Percentiles rank a stretch among this genome's conserved stretches.
These are phyloP conservation scores for Pogonocherus hispidulus DNA, from an alignment of 2,888 invertebrate genomes.

Conservation along the genomic window DNA sequence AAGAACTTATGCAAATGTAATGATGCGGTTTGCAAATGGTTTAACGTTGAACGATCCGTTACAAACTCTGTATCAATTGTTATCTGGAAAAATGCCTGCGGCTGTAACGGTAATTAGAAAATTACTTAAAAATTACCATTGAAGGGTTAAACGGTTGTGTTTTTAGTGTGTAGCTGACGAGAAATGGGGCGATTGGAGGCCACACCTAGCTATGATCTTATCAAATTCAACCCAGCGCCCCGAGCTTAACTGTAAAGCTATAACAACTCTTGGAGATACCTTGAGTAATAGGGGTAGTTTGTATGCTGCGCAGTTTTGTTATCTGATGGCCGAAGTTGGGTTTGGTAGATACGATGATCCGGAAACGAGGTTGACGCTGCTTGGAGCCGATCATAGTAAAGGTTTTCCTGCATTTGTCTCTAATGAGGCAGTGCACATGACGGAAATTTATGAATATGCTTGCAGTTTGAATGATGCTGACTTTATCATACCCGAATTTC, in stretches of 20 bases:
- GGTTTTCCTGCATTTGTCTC: conserved; percentile 79
- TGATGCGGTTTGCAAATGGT: conserved; percentile 90
- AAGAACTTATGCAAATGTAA: conserved; percentile 86
- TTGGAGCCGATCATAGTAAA: conserved; percentile 81
- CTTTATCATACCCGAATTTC: conserved; percentile 81
- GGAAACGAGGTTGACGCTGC: conserved; percentile 80
- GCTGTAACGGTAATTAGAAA: conserved; percentile 77
- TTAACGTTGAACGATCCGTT: conserved; percentile 88
- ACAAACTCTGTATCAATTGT: conserved; percentile 93
- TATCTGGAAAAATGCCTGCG: conserved; percentile 85
- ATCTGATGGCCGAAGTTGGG: conserved; percentile 85
- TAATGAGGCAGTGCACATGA: conserved; percentile 91
- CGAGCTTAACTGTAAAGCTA: conserved; percentile 83
- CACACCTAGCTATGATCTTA: conserved; percentile 95
- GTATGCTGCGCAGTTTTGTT: conserved; percentile 96
- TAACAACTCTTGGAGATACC: conserved; percentile 83
- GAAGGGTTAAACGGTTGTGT: not conserved
- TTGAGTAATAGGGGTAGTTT: conserved; percentile 82
- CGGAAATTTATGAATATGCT: conserved; percentile 96
- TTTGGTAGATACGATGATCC: conserved; percentile 70
- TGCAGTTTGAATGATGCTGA: conserved; percentile 82
- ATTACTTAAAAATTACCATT: conserved; percentile 4
- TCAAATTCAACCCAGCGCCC: conserved; percentile 85
- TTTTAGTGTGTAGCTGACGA: conserved; percentile 78
- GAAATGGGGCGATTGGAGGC: conserved; percentile 94